These are phyloP conservation scores for Omphaloscelis lunosa DNA, from an alignment of 2,888 invertebrate genomes.

Conservation along the genomic window DNA sequence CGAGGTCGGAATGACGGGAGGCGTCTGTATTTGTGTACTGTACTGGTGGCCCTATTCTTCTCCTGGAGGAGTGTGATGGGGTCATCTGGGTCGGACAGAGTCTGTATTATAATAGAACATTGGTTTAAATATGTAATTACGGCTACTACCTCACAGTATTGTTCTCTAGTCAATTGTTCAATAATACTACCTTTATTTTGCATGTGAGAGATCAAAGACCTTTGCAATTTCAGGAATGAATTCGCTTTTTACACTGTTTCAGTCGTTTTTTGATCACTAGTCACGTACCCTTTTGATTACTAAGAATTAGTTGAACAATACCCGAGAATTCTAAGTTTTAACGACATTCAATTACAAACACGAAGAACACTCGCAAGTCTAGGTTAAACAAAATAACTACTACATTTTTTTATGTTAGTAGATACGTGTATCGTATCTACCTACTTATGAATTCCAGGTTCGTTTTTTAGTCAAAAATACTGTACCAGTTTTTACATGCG, in stretches of 20 bases:
- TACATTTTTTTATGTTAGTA: background rate
- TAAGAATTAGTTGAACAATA: constrained; percentile 31
- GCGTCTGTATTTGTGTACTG: no score
- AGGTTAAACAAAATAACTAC: background rate
- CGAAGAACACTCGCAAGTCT: constrained; percentile 11
- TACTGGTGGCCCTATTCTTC: no score
- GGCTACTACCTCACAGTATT: no score
- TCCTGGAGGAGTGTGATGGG: no score
- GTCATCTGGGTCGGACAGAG: no score
- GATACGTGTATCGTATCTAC: background rate
- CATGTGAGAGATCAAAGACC: constrained; percentile 14
- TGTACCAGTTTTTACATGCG: background rate
- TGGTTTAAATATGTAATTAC: no score
- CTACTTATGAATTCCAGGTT: background rate
- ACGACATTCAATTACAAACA: constrained; percentile 22
- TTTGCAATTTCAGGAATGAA: constrained; percentile 17
- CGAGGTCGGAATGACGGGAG: no score
- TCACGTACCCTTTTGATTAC: constrained; percentile 28
- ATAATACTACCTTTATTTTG: background rate
- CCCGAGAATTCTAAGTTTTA: background rate
- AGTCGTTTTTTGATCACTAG: background rate
- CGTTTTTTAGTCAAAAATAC: background rate
- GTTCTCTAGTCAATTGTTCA: no score
- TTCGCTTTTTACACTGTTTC: constrained; percentile 6
- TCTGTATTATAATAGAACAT: no score